These are phyloP conservation scores for Drosophila niveifrons DNA, from an alignment of 2,888 invertebrate species.

Conservation along the genomic window DNA sequence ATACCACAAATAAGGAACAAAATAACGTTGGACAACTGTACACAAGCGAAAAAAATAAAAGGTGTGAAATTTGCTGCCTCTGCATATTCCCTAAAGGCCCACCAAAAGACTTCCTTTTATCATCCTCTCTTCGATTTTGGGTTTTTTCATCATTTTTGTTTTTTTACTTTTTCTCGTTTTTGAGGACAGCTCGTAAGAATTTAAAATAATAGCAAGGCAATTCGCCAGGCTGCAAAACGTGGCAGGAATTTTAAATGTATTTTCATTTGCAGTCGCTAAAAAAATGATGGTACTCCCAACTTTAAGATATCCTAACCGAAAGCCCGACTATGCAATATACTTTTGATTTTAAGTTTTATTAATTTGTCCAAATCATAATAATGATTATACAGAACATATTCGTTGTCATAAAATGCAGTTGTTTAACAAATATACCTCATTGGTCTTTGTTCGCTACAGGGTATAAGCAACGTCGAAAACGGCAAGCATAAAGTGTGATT, in stretches of 20 bases:
- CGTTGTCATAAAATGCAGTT: neutral
- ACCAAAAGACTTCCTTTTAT: conserved; percentile 21
- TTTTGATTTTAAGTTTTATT: too few relatives aligned
- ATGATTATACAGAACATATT: too few relatives aligned
- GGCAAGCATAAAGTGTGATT: conserved; percentile 71
- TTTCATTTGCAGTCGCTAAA: conserved; percentile 29
- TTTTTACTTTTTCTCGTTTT: neutral
- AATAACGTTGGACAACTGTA: conserved; percentile 43
- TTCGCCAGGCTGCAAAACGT: conserved; percentile 66
- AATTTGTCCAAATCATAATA: too few relatives aligned
- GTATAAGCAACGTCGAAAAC: conserved; percentile 37
- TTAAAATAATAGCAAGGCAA: conserved; percentile 73
- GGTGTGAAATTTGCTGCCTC: conserved; percentile 72
- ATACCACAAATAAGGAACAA: neutral
- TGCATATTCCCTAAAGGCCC: conserved; percentile 64
- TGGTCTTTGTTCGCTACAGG: conserved; percentile 6
- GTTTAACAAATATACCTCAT: neutral
- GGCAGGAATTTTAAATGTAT: conserved; percentile 71
- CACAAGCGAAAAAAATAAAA: conserved; percentile 34
- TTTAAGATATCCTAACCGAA: conserved; percentile 1
- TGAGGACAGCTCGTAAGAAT: conserved; percentile 53
- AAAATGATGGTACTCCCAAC: neutral
- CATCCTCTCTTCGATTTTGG: conserved; percentile 4
- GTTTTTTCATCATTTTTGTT: neutral
- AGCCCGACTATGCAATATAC: too few relatives aligned